Conservation (phyloP, 64 coral and sea anemone species). For the Pocillopora verrucosa region DNA sequence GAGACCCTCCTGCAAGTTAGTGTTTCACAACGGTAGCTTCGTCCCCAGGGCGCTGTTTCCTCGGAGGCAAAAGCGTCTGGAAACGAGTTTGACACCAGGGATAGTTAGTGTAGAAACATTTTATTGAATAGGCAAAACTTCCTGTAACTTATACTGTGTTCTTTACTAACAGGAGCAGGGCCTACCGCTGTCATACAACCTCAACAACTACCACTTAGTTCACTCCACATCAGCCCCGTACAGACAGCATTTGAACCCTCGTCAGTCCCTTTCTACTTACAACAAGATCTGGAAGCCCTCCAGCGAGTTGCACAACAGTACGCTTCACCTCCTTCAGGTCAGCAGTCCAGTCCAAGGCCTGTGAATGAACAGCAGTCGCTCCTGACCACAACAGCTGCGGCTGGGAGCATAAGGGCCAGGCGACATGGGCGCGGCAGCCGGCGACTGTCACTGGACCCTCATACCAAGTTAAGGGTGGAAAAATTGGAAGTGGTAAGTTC, state of each 20-base stretch:
- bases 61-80: no score
- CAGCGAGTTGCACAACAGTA: constrained; percentile 69
- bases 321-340: constrained; percentile 26
- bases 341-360: constrained; percentile 19
- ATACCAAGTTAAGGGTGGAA: constrained; percentile 87
- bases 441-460: constrained; percentile 88
- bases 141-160: neutral
- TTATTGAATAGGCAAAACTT: no score
- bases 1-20: no score
- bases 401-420: constrained; percentile 27
- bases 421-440: constrained; percentile 49
- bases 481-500: constrained; percentile 94
- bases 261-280: constrained; percentile 90
- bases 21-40: no score
- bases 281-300: constrained; percentile 89
- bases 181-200: constrained; percentile 14
- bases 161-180: neutral
- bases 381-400: neutral
- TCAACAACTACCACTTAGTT: constrained; percentile 35
- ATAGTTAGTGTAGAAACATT: no score
- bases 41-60: no score
- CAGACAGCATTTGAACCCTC: constrained; percentile 71
- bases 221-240: constrained; percentile 81
- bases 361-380: constrained; percentile 30
- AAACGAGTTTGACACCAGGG: no score